Base-by-base conservation (phyloP, 2,888 invertebrate species). In the Cephus nigrinus region DNA sequence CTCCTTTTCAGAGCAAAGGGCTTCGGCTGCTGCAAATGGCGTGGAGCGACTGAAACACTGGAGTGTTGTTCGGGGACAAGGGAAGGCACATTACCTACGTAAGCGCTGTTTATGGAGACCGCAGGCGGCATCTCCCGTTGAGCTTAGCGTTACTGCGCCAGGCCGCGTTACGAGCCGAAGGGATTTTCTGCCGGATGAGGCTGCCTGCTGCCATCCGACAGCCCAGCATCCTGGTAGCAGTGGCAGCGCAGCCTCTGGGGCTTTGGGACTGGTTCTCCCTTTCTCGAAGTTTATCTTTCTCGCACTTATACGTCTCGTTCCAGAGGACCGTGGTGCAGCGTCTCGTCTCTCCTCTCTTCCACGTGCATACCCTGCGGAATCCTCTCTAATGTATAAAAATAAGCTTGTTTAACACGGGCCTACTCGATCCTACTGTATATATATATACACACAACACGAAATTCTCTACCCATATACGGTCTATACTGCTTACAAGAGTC, bases 91-190 rank as follows among this genome's bases (percentile, higher is more conserved):
- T 83, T 82, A 84, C 82, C 81, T 72, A 79, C 83, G 86, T 89
- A 89, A 90, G 89, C 88, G 88, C 88, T 90, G 90, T 90, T 90
- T 90, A 90, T 90, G 90, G 89, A 90, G 88, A 89, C 88, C 89
- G 84, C 90, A 88, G 88, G 88, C 89, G 89, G 90, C 89, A 88
- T 89, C 89, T 88, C 86, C 86, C 74, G 87, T 86, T 84, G 87
- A 88, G 90, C 90, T 90, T 89, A 89, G 83, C 88, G 86, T 86
- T 88, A 87, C 87, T 86, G 85, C 85, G 79, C 84, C 81, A 78
- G 82, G 86, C 83, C 88, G 80, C 86, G 78, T 89, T 88, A 88
- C 89, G 88, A 87, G 85, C 84, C 84, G 84, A 80, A 85, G 85
- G 89, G 89, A 89, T 89, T 89, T 89, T 88, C 86, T 84, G 84